Evolutionary conservation across 2,888 invertebrate genomes (phyloP).

Genomic region (Psylliodes chrysocephalus): DNA sequence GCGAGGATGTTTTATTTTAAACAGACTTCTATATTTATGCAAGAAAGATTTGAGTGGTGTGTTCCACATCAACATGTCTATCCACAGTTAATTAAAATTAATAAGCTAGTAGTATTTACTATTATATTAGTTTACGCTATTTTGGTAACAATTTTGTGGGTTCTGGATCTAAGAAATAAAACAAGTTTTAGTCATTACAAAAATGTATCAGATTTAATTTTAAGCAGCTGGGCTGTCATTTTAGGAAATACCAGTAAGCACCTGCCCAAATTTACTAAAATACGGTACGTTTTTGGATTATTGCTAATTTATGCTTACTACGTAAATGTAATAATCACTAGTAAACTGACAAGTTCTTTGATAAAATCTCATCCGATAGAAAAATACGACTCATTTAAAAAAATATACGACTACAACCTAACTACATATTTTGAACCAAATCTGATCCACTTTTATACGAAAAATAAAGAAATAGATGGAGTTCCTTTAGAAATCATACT

Average conservation of each 20-base stretch:
- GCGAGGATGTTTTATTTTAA: background rate
- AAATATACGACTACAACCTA: background rate
- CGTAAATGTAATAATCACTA: background rate
- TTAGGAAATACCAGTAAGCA: background rate
- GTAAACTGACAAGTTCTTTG: slow-evolving; percentile 3
- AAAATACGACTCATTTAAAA: background rate
- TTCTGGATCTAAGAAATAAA: background rate
- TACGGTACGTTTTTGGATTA: slow-evolving; percentile 4
- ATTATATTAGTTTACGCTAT: too few relatives aligned
- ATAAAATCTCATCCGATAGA: background rate
- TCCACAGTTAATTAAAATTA: background rate
- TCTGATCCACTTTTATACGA: background rate
- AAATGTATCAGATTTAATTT: background rate
- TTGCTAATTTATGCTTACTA: background rate
- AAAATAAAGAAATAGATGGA: background rate
- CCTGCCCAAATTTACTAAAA: background rate
- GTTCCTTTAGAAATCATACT: background rate
- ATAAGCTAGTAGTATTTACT: too few relatives aligned
- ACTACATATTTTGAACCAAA: background rate
- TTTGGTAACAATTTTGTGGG: background rate
- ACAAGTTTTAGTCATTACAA: background rate
- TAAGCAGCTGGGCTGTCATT: background rate
- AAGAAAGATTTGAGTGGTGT: slow-evolving; percentile 3
- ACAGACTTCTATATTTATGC: background rate
- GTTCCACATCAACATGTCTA: background rate